Conservation (phyloP, 2,888 invertebrate species). For the Graphium colonna region DNA sequence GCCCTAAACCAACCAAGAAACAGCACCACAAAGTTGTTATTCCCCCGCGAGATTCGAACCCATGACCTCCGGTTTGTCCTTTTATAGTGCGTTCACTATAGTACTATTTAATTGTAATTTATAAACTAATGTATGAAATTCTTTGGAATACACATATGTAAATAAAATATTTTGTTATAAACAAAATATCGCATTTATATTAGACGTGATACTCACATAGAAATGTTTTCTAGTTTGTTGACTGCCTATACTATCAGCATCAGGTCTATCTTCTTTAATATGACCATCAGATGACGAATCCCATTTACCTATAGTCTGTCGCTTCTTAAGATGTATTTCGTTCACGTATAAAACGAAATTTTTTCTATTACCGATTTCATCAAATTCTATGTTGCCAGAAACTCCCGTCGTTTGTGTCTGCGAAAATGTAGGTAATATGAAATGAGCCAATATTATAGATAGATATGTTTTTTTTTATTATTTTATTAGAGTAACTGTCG, state of each 20-base stretch:
- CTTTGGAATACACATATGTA: too few species aligned
- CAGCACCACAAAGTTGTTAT: too few species aligned
- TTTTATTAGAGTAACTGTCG: too few species aligned
- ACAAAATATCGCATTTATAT: not conserved
- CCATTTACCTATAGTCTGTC: conserved; percentile 57
- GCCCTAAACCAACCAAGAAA: too few species aligned
- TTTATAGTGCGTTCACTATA: too few species aligned
- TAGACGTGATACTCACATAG: conserved; percentile 62
- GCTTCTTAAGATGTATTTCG: conserved; percentile 59
- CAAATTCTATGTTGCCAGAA: conserved; percentile 84
- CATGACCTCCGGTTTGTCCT: too few species aligned
- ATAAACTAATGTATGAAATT: too few species aligned
- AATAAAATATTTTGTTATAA: not conserved
- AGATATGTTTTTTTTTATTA: too few species aligned
- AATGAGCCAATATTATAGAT: too few species aligned
- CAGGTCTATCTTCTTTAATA: conserved; percentile 72
- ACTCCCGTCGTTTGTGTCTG: conserved; percentile 84
- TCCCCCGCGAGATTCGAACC: too few species aligned
- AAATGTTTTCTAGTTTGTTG: conserved; percentile 83
- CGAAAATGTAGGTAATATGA: too few species aligned
- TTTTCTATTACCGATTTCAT: conserved; percentile 83
- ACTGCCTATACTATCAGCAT: conserved; percentile 61
- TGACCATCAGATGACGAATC: conserved; percentile 69
- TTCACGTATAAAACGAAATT: conserved; percentile 86
- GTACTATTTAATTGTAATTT: too few species aligned